Conservation (phyloP, 2,113 vertebrate genomes). For the Neolamprologus kungweensis region DNA sequence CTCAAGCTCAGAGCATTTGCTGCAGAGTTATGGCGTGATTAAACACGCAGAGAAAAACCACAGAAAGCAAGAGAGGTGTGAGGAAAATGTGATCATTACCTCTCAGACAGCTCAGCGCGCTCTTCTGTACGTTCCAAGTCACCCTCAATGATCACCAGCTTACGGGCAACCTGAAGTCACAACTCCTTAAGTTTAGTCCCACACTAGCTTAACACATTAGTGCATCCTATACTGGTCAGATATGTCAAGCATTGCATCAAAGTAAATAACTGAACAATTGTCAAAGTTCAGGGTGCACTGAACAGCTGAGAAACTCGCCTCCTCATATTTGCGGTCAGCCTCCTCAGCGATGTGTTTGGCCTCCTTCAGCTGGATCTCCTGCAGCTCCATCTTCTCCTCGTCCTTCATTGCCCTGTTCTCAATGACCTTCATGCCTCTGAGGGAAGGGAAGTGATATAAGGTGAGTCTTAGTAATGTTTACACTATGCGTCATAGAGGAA, state of each 20-base stretch:
- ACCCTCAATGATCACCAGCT: slow-evolving; percentile 97
- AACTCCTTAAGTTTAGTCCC: neutral
- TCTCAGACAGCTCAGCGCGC: slow-evolving; percentile 90
- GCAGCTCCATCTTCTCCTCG: slow-evolving; percentile 99
- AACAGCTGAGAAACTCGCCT: slow-evolving; percentile 75
- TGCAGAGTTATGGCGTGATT: slow-evolving; percentile 65
- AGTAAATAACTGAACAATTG: neutral
- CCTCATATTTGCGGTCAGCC: slow-evolving; percentile 99
- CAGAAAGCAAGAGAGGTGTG: neutral
- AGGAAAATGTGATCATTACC: slow-evolving; percentile 69
- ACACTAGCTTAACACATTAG: neutral
- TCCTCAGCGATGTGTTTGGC: slow-evolving; percentile 99
- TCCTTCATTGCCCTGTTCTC: slow-evolving; percentile 98
- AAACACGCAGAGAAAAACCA: neutral
- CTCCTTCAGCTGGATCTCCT: slow-evolving; percentile 99
- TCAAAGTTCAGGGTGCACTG: neutral
- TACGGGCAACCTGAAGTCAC: slow-evolving; percentile 88
- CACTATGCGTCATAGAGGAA: neutral
- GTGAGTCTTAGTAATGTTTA: neutral
- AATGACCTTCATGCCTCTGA: slow-evolving; percentile 99
- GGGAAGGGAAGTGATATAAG: neutral
- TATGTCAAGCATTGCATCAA: neutral
- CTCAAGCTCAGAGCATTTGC: slow-evolving; percentile 99
- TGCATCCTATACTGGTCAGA: neutral
- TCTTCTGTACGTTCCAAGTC: slow-evolving; percentile 97